Evolutionary conservation across 2,113 vertebrate genomes (phyloP).

Genomic region (Hyaena hyaena): DNA sequence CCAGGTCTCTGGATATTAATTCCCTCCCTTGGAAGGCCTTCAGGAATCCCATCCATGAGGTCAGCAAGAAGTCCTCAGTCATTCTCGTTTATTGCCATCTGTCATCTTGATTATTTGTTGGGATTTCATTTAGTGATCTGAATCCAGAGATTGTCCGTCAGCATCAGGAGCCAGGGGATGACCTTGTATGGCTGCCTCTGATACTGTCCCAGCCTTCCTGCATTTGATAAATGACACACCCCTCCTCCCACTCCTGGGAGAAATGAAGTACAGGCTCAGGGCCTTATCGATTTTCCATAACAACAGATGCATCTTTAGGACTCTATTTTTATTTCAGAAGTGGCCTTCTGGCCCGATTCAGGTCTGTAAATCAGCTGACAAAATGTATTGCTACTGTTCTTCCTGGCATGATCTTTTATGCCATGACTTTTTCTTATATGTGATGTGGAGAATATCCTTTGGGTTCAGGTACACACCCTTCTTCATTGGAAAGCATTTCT

Average conservation of each 20-base stretch:
- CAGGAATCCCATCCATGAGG: not conserved
- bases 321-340: slow-evolving; percentile 61
- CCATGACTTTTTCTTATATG: not conserved
- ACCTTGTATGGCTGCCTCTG: slow-evolving; percentile 31
- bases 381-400: not conserved
- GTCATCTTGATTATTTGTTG: slow-evolving; percentile 60
- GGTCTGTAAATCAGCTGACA: slow-evolving; percentile 35
- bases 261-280: slow-evolving; percentile 32
- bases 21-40: not conserved
- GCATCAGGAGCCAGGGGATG: not conserved
- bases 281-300: slow-evolving; percentile 53
- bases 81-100: slow-evolving; percentile 24
- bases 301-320: slow-evolving; percentile 38
- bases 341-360: slow-evolving; percentile 48
- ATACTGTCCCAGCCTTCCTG: not conserved
- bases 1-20: not conserved
- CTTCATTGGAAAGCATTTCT: not conserved
- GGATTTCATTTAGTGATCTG: slow-evolving; percentile 55
- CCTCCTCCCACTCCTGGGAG: not conserved
- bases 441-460: not conserved
- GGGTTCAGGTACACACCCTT: not conserved
- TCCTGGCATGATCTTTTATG: not conserved
- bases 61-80: not conserved
- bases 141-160: slow-evolving; percentile 5
- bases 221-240: slow-evolving; percentile 5